Evolutionary conservation across 2,888 invertebrate species (phyloP), one percentile per base, ranked within the genome.

Genomic region (Drosophila borborema): DNA sequence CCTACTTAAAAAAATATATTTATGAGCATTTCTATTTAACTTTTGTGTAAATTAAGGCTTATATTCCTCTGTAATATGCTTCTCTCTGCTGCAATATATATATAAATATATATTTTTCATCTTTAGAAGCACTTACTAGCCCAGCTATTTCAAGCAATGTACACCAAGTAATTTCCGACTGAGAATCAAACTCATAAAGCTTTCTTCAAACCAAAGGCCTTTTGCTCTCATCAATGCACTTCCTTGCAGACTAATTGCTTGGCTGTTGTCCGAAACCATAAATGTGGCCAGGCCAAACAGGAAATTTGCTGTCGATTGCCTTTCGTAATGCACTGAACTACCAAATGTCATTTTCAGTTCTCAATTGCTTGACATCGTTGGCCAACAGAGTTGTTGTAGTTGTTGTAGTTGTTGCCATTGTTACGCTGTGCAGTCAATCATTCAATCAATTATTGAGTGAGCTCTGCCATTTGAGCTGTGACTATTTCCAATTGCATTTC

Each of bases 401-500:
- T 56, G 54, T 41, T 20, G 43, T 46, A 59, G 70, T 28, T 63
- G 54, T 83, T 86, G 59, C 78, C 81, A 86, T 83, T 83, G 83
- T 89, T 86, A 83, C 83, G 48, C 62, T 81, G 74, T 73, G 81
- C 77, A 77, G 72, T 79, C 74, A 70, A 28, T 64, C 76, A 64
- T 49, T 72, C 74, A 68, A 46, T 68, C 64, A 48, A 49, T 59
- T 60, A 48, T 69, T 61, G 66, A 64, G 58, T 72, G 59, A 55
- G 59, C 43, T 69, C 51, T 67, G 53, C 59, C 76, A 72, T 65
- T 54, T 49, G 63, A 69, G 72, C 87, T 74, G 82, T 87, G 82
- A 78, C 81, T 62, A 69, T 78, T 90, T 85, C 82, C 89, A 90
- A 90, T 82, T 88, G 80, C 90, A 90, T 88, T 84, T 81, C 87